Evolutionary conservation across 35 echinoderm and acorn worm genomes (phyloP), one percentile per base, ranked within the genome.

Genomic region (Eucidaris tribuloides): DNA sequence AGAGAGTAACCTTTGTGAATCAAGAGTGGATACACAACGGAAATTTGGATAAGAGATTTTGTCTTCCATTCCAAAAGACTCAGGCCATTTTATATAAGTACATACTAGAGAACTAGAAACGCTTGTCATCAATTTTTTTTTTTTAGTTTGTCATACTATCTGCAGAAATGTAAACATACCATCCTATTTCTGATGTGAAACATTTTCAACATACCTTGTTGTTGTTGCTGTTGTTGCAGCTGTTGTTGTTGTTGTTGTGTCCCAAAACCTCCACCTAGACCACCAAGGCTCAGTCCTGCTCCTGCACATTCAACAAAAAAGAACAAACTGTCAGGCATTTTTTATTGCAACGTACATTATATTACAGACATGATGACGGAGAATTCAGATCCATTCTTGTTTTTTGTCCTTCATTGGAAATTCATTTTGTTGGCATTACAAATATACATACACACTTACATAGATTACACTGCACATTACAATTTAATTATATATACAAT

Each of bases 201-300:
- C 27, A 77, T n/a, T 24, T n/a, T n/a, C n/a, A n/a, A n/a, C n/a
- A 35, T 70, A 64, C 59, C 76, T 54, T 83, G 79, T 72, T 93
- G 85, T 14, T 86, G 89, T 46, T 45, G 82, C 45, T 86, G 89
- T 77, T 90, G 87, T 43, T 84, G 57, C 35, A 59, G 71, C 42
- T 80, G 89, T 14, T 86, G 89, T 20, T 91, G 89, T 44, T 91
- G 89, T 23, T 70, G 82, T 49, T 83, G 79, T 22, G 52, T 56
- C 27, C 91, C 91, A 89, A 89, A 37, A 14, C 92, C 92, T 29
- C 80, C 68, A 58, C 85, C 82, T 78, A 89, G 44, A 18, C 91
- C 91, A 77, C 74, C 79, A 64, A 79, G n/a, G n/a, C n/a, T n/a
- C n/a, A n/a, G n/a, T n/a, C n/a, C n/a, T n/a, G n/a, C n/a, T 42